Evolutionary conservation across 2,113 vertebrate genomes (phyloP).

Genomic region (Ailurus styani): DNA sequence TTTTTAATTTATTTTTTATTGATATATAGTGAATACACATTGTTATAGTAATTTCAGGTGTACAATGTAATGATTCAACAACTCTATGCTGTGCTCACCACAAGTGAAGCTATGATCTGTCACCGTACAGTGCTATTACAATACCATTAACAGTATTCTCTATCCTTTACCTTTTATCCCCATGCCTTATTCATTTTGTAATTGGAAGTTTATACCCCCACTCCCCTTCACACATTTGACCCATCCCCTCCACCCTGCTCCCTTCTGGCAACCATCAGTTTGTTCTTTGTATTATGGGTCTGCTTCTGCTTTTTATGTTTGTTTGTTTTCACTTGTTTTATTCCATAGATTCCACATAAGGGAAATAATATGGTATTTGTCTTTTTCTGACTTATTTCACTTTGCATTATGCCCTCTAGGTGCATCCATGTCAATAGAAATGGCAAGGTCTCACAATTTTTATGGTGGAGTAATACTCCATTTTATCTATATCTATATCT

Average conservation of each 20-base stretch:
- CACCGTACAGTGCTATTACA: not conserved
- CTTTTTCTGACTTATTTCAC: not conserved
- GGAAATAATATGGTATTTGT: not conserved
- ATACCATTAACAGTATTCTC: not conserved
- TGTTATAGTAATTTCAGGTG: not conserved
- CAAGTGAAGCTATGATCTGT: not conserved
- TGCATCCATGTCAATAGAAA: not conserved
- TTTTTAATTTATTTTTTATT: not conserved
- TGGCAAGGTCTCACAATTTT: not conserved
- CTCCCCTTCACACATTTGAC: not conserved
- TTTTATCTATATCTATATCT: too few relatives aligned
- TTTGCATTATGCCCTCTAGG: not conserved
- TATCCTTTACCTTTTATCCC: not conserved
- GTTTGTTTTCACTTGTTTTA: not conserved
- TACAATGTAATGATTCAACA: not conserved
- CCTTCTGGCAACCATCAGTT: not conserved
- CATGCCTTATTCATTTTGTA: not conserved
- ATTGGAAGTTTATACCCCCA: not conserved
- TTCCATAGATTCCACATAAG: not conserved
- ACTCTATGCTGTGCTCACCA: not conserved
- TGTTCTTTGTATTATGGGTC: not conserved
- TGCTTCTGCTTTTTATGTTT: not conserved
- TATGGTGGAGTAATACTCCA: not conserved
- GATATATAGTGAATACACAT: not conserved
- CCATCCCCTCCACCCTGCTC: not conserved